These are phyloP conservation scores for Gastrophysa polygoni DNA, from an alignment of 2,888 invertebrate species.

Conservation along the genomic window DNA sequence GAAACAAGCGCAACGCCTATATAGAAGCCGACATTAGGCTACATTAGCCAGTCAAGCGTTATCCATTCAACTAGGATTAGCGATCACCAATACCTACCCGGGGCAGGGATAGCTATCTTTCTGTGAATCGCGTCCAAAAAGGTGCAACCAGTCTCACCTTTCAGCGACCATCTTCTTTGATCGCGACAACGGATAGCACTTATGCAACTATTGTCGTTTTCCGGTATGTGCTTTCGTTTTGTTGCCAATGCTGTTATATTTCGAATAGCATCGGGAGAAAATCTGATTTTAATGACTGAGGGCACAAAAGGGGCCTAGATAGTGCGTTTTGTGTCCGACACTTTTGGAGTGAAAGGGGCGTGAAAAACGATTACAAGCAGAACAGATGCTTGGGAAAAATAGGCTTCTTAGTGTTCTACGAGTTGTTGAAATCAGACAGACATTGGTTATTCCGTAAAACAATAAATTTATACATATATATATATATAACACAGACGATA, in stretches of 20 bases:
- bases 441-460: no score
- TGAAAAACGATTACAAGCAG: conserved; percentile 30
- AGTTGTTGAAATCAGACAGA: no score
- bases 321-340: conserved; percentile 22
- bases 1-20: conserved; percentile 31
- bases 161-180: conserved; percentile 23
- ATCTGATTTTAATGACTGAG: conserved; percentile 37
- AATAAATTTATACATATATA: no score
- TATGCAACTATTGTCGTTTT: conserved; percentile 38
- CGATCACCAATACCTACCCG: conserved; percentile 14
- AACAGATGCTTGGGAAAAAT: conserved; percentile 33
- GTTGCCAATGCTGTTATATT: conserved; percentile 23
- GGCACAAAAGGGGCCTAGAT: conserved; percentile 24
- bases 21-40: conserved; percentile 52
- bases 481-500: no score
- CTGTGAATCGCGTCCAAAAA: no score
- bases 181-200: conserved; percentile 36
- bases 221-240: conserved; percentile 27
- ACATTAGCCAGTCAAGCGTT: conserved; percentile 52
- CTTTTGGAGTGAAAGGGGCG: conserved; percentile 26
- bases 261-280: conserved; percentile 24
- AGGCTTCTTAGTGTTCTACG: background rate
- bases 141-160: conserved; percentile 37
- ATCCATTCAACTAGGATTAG: conserved; percentile 34
- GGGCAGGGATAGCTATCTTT: conserved; percentile 16